Evolutionary conservation across 2,797 vertebrate species (phyloP).

Genomic region (Syngnathus acus): DNA sequence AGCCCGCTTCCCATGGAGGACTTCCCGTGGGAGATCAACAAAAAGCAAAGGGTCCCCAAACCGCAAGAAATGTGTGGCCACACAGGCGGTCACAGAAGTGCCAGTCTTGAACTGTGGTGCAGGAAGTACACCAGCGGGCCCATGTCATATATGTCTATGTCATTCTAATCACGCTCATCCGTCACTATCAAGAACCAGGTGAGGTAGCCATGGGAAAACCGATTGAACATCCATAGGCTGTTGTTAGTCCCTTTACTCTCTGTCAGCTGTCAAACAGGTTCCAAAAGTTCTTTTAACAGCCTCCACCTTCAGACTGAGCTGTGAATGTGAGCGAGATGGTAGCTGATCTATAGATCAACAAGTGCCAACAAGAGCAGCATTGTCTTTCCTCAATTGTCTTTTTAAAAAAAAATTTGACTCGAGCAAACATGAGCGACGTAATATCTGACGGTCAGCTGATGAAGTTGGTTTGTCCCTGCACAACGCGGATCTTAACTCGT

Average conservation of each 20-base stretch:
- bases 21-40: slow-evolving; percentile 71
- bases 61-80: slow-evolving; percentile 59
- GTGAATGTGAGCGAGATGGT: slow-evolving; percentile 55
- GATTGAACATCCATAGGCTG: slow-evolving; percentile 10
- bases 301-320: slow-evolving; percentile 41
- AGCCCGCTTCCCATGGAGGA: slow-evolving; percentile 70
- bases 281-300: slow-evolving; percentile 49
- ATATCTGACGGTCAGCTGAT: slow-evolving; percentile 21
- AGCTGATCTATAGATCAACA: slow-evolving; percentile 57
- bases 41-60: slow-evolving; percentile 62
- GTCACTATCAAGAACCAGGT: slow-evolving; percentile 29
- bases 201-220: slow-evolving; percentile 40
- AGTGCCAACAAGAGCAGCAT: slow-evolving; percentile 62
- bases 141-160: slow-evolving; percentile 80
- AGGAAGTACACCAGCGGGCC: slow-evolving; percentile 79
- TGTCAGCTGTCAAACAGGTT: slow-evolving; percentile 57
- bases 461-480: slow-evolving; percentile 36
- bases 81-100: slow-evolving; percentile 70
- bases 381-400: slow-evolving; percentile 38
- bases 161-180: slow-evolving; percentile 70
- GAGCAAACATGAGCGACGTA: slow-evolving; percentile 14
- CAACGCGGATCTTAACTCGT: slow-evolving; percentile 46
- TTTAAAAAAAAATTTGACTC: slow-evolving; percentile 24
- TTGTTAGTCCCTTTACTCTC: slow-evolving; percentile 67
- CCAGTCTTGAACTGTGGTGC: slow-evolving; percentile 78